Conservation (phyloP, 2,113 vertebrate genomes). For the Noctilio leporinus region DNA sequence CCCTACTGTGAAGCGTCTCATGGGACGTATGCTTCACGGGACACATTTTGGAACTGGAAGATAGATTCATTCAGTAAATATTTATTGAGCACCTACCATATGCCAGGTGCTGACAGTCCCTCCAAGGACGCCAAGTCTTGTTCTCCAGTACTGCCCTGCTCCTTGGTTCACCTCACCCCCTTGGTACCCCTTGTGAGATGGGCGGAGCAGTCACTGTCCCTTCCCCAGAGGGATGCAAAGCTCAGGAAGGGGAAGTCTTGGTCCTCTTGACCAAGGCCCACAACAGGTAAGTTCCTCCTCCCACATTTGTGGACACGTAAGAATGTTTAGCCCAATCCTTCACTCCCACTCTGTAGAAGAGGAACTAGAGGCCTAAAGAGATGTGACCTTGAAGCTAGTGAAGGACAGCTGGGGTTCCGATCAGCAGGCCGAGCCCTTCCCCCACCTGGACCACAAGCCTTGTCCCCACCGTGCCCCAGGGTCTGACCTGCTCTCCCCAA, state of each 20-base stretch:
- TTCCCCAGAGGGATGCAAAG: background rate
- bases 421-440: background rate
- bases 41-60: background rate
- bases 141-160: background rate
- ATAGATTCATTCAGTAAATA: background rate
- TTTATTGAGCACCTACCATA: background rate
- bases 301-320: background rate
- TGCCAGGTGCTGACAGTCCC: background rate
- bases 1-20: background rate
- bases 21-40: background rate
- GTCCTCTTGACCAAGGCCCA: background rate
- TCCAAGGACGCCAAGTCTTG: background rate
- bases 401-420: background rate
- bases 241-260: too few species aligned
- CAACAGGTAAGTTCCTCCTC: background rate
- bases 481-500: background rate
- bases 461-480: fast-evolving
- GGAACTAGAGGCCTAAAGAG: background rate
- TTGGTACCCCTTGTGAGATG: background rate
- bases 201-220: background rate
- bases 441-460: too few species aligned
- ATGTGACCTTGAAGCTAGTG: background rate
- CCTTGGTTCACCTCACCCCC: background rate
- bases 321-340: background rate
- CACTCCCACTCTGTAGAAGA: background rate